Evolutionary conservation across 2,113 vertebrate species (phyloP).

Genomic region (Arenaria interpres): DNA sequence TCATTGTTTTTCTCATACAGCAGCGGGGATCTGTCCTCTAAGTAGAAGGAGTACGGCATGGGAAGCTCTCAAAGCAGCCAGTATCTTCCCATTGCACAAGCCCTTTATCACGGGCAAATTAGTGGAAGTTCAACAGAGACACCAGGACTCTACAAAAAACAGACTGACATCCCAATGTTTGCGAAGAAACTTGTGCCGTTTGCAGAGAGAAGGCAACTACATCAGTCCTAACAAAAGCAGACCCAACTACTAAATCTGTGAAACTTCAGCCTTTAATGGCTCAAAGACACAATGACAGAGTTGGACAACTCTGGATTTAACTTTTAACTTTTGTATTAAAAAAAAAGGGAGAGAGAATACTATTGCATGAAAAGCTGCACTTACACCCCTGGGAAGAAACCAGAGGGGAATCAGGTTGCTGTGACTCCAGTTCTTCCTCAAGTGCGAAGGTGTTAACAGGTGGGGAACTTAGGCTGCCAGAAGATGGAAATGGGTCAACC

Average conservation of each 20-base stretch:
- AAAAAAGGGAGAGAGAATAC: neutral
- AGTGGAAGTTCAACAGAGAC: neutral
- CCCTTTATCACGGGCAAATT: neutral
- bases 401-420: neutral
- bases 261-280: neutral
- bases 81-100: neutral
- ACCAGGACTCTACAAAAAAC: neutral
- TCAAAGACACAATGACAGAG: neutral
- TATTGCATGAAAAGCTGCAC: neutral
- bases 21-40: neutral
- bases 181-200: neutral
- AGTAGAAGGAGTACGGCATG: neutral
- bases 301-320: neutral
- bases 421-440: neutral
- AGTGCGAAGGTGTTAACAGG: neutral
- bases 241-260: neutral
- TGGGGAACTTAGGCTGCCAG: neutral
- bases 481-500: neutral
- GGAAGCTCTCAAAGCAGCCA: neutral
- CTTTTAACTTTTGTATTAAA: neutral
- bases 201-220: neutral
- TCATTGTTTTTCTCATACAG: neutral
- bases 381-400: neutral
- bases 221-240: neutral
- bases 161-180: neutral